Evolutionary conservation across 2,113 vertebrate genomes (phyloP).

Genomic region (Fregata magnificens): DNA sequence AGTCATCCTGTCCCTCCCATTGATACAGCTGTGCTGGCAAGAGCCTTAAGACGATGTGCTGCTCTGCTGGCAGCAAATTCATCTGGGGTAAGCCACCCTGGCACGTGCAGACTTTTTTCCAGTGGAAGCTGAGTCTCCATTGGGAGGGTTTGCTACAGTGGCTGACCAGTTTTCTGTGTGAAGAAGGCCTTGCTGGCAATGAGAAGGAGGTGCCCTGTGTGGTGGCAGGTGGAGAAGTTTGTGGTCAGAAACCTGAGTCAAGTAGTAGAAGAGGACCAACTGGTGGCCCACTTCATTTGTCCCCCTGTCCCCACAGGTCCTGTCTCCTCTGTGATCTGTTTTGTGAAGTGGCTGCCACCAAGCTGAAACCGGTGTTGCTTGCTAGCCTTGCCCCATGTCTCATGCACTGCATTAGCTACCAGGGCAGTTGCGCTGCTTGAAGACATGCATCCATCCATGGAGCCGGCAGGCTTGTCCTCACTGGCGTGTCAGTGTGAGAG

Average conservation of each 20-base stretch:
- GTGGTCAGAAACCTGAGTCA: background rate
- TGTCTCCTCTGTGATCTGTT: background rate
- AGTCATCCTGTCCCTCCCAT: background rate
- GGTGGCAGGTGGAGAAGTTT: background rate
- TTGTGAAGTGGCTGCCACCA: background rate
- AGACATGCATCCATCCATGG: slow-evolving; percentile 6
- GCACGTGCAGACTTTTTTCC: background rate
- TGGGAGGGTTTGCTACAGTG: background rate
- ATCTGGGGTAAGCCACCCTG: background rate
- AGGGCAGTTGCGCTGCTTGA: background rate
- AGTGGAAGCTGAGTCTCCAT: background rate
- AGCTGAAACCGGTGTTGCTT: background rate
- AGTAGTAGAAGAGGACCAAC: background rate
- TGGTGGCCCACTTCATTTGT: background rate
- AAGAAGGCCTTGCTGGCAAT: background rate
- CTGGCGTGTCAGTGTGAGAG: background rate
- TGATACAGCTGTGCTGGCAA: background rate
- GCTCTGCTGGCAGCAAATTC: background rate
- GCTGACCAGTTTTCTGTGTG: background rate
- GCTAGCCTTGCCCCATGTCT: background rate
- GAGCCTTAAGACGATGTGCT: background rate
- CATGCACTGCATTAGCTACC: background rate
- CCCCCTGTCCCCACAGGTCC: background rate
- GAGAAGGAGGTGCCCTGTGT: background rate
- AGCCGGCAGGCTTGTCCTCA: background rate